Percentiles rank a stretch among this genome's conserved stretches.
phyloP scores from a whole-genome alignment of 2,113 vertebrate genomes.

The Zosterops lateralis region DNA sequence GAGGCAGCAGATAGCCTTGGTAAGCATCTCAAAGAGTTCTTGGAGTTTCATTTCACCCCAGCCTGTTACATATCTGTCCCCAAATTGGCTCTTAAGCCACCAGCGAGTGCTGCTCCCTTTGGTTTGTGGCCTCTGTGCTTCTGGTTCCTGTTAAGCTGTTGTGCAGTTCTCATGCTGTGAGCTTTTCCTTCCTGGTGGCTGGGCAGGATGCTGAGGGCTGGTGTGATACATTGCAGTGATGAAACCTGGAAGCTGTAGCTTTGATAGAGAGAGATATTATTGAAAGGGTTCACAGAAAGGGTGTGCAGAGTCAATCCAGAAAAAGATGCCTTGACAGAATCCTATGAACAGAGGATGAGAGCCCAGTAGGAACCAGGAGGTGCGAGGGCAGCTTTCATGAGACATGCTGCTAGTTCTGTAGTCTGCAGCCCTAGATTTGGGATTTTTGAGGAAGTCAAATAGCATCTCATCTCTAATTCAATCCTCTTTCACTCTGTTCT shows the following conservation, averaged over 20 bases:
- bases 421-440: background rate
- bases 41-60: background rate
- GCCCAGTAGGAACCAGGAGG: background rate
- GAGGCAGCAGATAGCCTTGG: background rate
- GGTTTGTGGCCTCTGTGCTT: background rate
- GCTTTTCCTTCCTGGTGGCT: background rate
- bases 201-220: background rate
- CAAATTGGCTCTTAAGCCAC: background rate
- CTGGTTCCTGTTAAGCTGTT: background rate
- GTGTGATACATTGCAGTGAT: background rate
- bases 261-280: background rate
- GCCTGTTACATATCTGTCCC: background rate
- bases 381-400: background rate
- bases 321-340: background rate
- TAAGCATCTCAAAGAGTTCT: background rate
- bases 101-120: background rate
- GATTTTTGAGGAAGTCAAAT: background rate
- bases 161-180: background rate
- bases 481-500: background rate
- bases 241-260: background rate
- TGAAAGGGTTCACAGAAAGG: background rate
- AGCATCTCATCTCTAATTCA: slow-evolving; percentile 23
- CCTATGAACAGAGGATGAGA: background rate
- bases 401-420: background rate
- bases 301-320: background rate